These are phyloP conservation scores for Heliconius ethilla DNA, from an alignment of 2,888 invertebrate genomes.

Conservation along the genomic window DNA sequence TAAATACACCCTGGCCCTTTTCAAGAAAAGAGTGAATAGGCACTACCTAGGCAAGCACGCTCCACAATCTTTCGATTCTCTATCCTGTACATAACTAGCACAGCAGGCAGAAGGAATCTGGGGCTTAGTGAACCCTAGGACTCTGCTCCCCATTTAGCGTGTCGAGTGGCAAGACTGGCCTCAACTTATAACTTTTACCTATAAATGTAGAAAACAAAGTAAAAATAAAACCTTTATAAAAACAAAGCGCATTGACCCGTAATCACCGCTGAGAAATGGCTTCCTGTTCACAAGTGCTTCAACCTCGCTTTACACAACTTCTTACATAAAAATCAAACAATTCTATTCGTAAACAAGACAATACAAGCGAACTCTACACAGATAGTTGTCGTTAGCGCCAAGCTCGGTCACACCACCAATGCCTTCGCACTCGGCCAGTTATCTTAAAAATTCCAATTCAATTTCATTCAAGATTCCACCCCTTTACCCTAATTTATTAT, in stretches of 20 bases:
- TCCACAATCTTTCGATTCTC: no score
- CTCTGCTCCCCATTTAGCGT: no score
- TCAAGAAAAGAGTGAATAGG: no score
- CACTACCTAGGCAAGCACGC: no score
- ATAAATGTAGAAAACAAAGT: background rate
- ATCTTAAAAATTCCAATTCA: slow-evolving; percentile 48
- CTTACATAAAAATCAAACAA: slow-evolving; percentile 16
- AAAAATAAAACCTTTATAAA: slow-evolving; percentile 16
- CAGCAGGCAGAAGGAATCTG: no score
- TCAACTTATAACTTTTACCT: background rate
- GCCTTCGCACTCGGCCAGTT: slow-evolving; percentile 58
- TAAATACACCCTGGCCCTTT: no score
- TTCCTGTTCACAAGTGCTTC: slow-evolving; percentile 17
- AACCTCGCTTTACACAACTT: slow-evolving; percentile 14
- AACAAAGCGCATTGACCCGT: slow-evolving; percentile 16
- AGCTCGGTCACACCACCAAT: background rate
- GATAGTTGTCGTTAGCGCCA: slow-evolving; percentile 22
- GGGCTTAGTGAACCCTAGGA: no score
- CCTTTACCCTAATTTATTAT: slow-evolving; percentile 63
- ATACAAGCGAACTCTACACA: slow-evolving; percentile 30
- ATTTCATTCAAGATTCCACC: slow-evolving; percentile 42
- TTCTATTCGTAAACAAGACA: slow-evolving; percentile 16
- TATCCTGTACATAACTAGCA: no score
- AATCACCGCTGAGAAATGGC: slow-evolving; percentile 6
- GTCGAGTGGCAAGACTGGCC: no score